A percentile compares a stretch with the other conserved stretches of the same genome.
Conservation (phyloP, 2,797 vertebrate species). For the Coendou prehensilis region DNA sequence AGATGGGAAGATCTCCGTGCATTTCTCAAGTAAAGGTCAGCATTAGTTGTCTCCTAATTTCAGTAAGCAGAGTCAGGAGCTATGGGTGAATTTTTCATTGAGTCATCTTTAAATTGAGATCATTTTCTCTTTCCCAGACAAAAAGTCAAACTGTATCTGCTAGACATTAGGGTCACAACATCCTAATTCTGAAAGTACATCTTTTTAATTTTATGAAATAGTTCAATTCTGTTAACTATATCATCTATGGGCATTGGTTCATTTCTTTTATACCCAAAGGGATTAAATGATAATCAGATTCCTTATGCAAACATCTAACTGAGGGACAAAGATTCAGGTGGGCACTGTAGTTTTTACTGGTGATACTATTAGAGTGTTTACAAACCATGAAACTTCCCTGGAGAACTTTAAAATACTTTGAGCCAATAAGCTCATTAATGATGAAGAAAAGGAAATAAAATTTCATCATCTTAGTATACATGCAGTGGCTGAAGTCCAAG, state of each 20-base stretch:
- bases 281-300: conserved; percentile 23
- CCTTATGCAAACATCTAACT: not conserved
- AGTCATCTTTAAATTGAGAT: not conserved
- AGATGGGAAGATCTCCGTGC: not conserved
- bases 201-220: conserved; percentile 64
- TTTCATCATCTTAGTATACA: conserved; percentile 62
- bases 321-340: conserved; percentile 58
- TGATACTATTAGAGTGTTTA: conserved; percentile 52
- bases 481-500: conserved; percentile 64
- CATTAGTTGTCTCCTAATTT: not conserved
- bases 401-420: conserved; percentile 66
- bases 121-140: conserved; percentile 45
- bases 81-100: not conserved
- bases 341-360: conserved; percentile 59
- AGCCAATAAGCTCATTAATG: conserved; percentile 71
- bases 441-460: conserved; percentile 76
- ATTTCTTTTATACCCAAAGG: not conserved
- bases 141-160: not conserved
- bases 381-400: conserved; percentile 60
- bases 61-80: not conserved
- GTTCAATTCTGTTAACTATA: conserved; percentile 24
- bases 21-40: conserved; percentile 11
- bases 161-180: not conserved
- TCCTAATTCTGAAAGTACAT: conserved; percentile 56
- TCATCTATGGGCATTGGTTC: not conserved